These are phyloP conservation scores for Megatriorchis doriae DNA, from an alignment of 2,113 vertebrate species.

Conservation along the genomic window DNA sequence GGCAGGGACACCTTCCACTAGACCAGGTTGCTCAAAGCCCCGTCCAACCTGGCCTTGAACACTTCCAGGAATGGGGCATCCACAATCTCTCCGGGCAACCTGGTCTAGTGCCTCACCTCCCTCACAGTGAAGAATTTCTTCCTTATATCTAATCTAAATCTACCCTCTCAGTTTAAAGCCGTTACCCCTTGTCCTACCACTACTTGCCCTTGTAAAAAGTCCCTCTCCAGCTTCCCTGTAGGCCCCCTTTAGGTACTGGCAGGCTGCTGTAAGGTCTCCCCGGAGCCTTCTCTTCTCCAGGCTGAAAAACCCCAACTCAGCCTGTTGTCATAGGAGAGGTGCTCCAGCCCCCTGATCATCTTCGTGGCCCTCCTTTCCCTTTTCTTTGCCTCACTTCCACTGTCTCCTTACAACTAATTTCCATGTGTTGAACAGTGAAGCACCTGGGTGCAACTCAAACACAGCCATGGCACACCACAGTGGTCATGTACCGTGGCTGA, in stretches of 20 bases:
- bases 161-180: neutral
- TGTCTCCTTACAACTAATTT: neutral
- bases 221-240: neutral
- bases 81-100: neutral
- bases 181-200: neutral
- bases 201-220: too few relatives aligned
- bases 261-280: neutral
- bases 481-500: neutral
- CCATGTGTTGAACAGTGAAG: neutral
- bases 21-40: too few relatives aligned
- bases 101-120: neutral
- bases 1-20: neutral
- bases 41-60: too few relatives aligned
- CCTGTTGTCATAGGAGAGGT: neutral
- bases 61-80: neutral
- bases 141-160: neutral
- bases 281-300: neutral
- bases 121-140: too few relatives aligned
- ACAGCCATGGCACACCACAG: fast-evolving
- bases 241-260: neutral
- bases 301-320: neutral
- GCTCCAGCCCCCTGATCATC: neutral
- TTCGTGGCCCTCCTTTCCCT: neutral
- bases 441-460: neutral
- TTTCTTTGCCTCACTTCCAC: neutral